Base-by-base conservation (phyloP, 2,797 vertebrate genomes). In the Macropus fuliginosus region DNA sequence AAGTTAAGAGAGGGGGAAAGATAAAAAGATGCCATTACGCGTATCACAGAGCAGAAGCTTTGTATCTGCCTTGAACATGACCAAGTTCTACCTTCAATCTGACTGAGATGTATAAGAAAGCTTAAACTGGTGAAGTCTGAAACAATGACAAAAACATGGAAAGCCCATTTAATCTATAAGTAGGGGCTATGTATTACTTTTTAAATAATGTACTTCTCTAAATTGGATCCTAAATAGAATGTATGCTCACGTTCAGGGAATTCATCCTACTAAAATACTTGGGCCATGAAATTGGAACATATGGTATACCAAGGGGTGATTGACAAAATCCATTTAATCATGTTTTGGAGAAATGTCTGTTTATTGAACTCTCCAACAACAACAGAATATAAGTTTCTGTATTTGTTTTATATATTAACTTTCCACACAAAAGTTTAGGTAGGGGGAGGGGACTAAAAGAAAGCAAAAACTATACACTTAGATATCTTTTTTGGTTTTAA, bases 291-390 rank as follows among this genome's bases (percentile, higher is more conserved):
- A 97, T 94, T 93, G 93, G 34, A 92, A 91, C 3, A 92, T 59
- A 93, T 92, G 95, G 62, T 9, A 40, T 4, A 40, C 66, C 31
- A 62, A 94, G 54, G 91, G 11, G 50, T 66, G 18, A 55, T 92
- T 74, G 91, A 97, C 52, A 94, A 55, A 8, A 93, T 90, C 57
- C 55, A 59, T 87, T 56, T 57, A 92, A 91, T 94, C 91, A 95
- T 34, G 57, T 55, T 62, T 91, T 54, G 89, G 29, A 93, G 50
- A 95, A 94, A 56, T 59, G 6, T 55, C 54, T 91, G 2, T 55
- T 55, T 54, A 91, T 18, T 90, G 50, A 90, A 90, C 52, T 34
- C 27, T 90, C 27, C 89, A 31, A n/a, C 28, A 90, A 10, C 29
- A 28, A 90, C 89, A 90, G 89, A 18, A 54, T 81, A 40, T 40